phyloP scores from a whole-genome alignment of 2,888 invertebrate species.

The Isotomurus palustris region DNA sequence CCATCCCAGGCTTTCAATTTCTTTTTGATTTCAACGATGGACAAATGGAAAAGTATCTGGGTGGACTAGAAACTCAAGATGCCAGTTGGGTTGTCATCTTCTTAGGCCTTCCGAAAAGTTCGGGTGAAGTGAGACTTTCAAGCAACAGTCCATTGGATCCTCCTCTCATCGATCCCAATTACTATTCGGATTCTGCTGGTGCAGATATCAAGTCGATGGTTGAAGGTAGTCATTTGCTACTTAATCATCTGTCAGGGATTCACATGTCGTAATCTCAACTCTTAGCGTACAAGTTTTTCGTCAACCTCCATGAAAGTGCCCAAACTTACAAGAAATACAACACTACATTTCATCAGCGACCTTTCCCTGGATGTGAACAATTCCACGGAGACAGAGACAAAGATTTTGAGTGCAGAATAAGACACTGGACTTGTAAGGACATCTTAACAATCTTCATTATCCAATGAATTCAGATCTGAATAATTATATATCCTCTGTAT shows the following conservation, averaged over 20 bases:
- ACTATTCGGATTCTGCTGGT: conserved; percentile 17
- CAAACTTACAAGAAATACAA: conserved; percentile 10
- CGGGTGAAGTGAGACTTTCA: conserved; percentile 9
- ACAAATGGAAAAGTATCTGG: neutral
- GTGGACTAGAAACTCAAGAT: conserved; percentile 4
- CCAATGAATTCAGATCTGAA: too few relatives aligned
- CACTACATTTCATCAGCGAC: conserved; percentile 7
- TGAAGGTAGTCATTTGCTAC: conserved; percentile 13
- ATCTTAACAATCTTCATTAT: too few relatives aligned
- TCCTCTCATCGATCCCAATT: conserved; percentile 22
- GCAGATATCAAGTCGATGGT: conserved; percentile 17
- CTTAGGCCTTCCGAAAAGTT: conserved; percentile 20
- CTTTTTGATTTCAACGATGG: conserved; percentile 5
- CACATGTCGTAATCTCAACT: neutral
- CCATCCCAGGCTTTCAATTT: neutral
- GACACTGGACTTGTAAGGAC: too few relatives aligned
- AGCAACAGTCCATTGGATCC: conserved; percentile 7
- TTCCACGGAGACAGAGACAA: too few relatives aligned
- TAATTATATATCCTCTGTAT: too few relatives aligned
- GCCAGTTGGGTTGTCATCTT: conserved; percentile 15
- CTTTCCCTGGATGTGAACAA: conserved; percentile 18
- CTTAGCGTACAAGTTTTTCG: conserved; percentile 4
- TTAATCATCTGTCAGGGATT: neutral
- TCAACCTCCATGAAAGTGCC: conserved; percentile 19
- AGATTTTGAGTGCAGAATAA: too few relatives aligned